phyloP scores from a whole-genome alignment of 2,797 vertebrate genomes.

The Artibeus lituratus region DNA sequence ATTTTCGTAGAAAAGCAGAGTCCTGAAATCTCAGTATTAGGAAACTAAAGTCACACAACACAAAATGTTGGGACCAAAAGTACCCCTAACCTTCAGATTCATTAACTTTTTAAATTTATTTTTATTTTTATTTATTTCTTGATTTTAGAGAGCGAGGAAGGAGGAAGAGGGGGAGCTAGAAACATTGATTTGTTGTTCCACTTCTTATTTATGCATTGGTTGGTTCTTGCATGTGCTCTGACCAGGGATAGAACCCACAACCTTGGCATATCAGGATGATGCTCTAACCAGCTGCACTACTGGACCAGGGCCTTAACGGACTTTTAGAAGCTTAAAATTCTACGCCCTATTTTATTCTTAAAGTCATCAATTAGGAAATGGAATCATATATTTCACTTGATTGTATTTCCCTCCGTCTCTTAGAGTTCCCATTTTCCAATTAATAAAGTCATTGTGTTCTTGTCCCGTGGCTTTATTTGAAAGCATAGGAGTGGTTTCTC shows the following conservation, averaged over 20 bases:
- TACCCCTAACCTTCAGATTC: background rate
- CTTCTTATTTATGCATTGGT: background rate
- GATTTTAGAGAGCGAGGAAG: background rate
- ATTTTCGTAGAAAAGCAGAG: conserved; percentile 42
- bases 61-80: background rate
- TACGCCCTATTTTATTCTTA: background rate
- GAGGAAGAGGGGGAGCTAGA: background rate
- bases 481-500: background rate
- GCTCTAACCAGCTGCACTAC: background rate
- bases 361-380: background rate
- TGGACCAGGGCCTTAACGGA: background rate
- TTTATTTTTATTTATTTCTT: background rate
- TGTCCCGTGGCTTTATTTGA: background rate
- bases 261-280: background rate
- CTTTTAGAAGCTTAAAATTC: background rate
- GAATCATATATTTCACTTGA: background rate
- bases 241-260: background rate
- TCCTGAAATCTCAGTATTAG: conserved; percentile 10
- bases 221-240: background rate
- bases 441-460: background rate
- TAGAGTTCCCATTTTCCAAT: background rate
- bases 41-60: background rate
- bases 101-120: background rate
- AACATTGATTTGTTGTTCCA: background rate
- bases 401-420: background rate